These are phyloP conservation scores for Manacus vitellinus DNA, from an alignment of 2,113 vertebrate species.

Conservation along the genomic window DNA sequence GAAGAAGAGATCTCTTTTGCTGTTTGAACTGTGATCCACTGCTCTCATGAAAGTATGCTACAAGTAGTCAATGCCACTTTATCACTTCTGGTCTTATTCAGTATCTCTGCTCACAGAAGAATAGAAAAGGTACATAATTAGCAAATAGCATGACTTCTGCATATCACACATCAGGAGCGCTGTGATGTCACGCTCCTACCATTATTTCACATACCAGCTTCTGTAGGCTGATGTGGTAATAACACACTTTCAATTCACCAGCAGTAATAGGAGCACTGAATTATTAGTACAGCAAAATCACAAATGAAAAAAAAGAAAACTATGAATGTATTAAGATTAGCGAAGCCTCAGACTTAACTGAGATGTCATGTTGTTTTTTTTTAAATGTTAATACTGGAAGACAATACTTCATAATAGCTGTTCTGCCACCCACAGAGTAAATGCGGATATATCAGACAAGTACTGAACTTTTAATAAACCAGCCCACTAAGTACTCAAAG, in stretches of 20 bases:
- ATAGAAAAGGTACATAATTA: constrained; percentile 64
- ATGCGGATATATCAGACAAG: not conserved
- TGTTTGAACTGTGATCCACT: not conserved
- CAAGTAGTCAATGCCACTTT: constrained; percentile 1
- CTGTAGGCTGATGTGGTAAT: constrained; percentile 65
- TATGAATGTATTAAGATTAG: constrained; percentile 34
- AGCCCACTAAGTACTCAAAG: not conserved
- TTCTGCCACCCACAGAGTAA: constrained; percentile 15
- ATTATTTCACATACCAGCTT: constrained; percentile 27
- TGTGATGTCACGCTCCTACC: constrained; percentile 24
- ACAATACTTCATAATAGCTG: not conserved
- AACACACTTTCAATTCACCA: constrained; percentile 61
- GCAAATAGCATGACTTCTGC: constrained; percentile 54
- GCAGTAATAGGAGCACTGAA: constrained; percentile 13
- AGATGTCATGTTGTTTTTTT: constrained; percentile 49
- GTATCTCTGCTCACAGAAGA: constrained; percentile 33
- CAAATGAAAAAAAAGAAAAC: constrained; percentile 53
- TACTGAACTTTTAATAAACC: not conserved
- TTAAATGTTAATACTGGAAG: not conserved
- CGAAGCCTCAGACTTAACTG: constrained; percentile 49
- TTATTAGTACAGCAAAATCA: constrained; percentile 27
- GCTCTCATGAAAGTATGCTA: constrained; percentile 26
- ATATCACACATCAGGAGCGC: constrained; percentile 21
- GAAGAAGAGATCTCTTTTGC: not conserved
- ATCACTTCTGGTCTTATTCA: constrained; percentile 23